Evolutionary conservation across 1,140 invertebrate species (phyloP).

Genomic region (Pogonomyrmex barbatus): DNA sequence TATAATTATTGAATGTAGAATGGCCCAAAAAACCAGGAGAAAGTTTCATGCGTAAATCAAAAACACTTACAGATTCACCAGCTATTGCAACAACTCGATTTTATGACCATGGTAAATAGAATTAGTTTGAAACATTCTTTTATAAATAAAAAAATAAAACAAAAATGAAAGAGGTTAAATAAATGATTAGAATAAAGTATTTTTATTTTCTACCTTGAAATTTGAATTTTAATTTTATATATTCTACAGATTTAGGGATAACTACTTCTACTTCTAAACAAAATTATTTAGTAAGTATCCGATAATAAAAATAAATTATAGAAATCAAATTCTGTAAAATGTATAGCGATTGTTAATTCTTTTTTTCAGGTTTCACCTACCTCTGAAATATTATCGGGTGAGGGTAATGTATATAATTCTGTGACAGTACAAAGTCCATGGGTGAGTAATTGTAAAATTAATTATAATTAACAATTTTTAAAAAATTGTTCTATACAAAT

Average conservation of each 20-base stretch:
- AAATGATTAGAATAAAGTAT: not conserved
- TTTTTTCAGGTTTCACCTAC: constrained; percentile 59
- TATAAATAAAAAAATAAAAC: not conserved
- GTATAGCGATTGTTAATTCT: not conserved
- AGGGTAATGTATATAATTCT: constrained; percentile 75
- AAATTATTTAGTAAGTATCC: constrained; percentile 44
- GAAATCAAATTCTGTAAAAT: not conserved
- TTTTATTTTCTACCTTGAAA: not conserved
- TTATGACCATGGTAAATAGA: constrained; percentile 49
- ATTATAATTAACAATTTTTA: not conserved
- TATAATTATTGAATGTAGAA: constrained; percentile 46
- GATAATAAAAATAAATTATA: not conserved
- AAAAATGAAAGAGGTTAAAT: not conserved
- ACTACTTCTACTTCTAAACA: constrained; percentile 21
- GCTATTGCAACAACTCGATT: constrained; percentile 45
- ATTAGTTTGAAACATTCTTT: not conserved
- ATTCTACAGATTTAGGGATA: constrained; percentile 17
- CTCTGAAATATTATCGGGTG: constrained; percentile 71
- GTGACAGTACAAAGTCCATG: constrained; percentile 71
- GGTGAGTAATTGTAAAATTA: constrained; percentile 64
- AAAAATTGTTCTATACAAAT: not conserved
- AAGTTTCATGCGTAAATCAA: constrained; percentile 12
- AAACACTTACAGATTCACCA: constrained; percentile 61
- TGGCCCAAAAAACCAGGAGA: constrained; percentile 24
- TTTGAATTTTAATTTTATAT: constrained; percentile 9